Conservation (phyloP, 2,888 invertebrate species). For the Synanthedon tipuliformis region DNA sequence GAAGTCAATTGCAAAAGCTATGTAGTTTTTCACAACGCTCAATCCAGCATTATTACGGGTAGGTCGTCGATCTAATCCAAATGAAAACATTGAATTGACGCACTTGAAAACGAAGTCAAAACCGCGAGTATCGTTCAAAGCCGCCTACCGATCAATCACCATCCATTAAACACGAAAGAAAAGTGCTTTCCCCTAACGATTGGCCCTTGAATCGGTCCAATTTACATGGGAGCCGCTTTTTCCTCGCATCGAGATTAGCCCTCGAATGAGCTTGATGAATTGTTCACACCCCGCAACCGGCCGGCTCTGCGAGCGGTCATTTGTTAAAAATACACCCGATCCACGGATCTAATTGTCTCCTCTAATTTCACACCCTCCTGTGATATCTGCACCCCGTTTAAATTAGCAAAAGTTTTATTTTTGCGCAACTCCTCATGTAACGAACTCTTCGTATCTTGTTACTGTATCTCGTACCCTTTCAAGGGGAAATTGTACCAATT, state of each 20-base stretch:
- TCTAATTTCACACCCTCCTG: constrained; percentile 66
- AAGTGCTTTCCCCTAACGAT: constrained; percentile 66
- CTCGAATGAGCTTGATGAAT: constrained; percentile 70
- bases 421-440: neutral
- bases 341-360: constrained; percentile 69
- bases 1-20: too few species aligned
- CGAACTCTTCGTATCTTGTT: constrained; percentile 1
- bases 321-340: constrained; percentile 71
- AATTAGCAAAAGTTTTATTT: constrained; percentile 26
- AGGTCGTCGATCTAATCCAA: constrained; percentile 21
- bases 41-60: neutral
- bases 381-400: constrained; percentile 52
- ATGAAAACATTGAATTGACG: constrained; percentile 43
- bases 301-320: constrained; percentile 50
- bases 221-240: constrained; percentile 71
- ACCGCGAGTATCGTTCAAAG: constrained; percentile 59
- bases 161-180: constrained; percentile 70
- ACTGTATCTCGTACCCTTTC: neutral
- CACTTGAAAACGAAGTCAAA: constrained; percentile 60
- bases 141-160: constrained; percentile 65
- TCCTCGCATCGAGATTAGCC: constrained; percentile 69
- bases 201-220: constrained; percentile 68
- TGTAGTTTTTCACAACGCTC: too few species aligned
- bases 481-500: neutral
- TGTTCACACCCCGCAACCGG: constrained; percentile 47